Conservation (phyloP, 2,888 invertebrate genomes). For the Silvanus unidentatus region DNA sequence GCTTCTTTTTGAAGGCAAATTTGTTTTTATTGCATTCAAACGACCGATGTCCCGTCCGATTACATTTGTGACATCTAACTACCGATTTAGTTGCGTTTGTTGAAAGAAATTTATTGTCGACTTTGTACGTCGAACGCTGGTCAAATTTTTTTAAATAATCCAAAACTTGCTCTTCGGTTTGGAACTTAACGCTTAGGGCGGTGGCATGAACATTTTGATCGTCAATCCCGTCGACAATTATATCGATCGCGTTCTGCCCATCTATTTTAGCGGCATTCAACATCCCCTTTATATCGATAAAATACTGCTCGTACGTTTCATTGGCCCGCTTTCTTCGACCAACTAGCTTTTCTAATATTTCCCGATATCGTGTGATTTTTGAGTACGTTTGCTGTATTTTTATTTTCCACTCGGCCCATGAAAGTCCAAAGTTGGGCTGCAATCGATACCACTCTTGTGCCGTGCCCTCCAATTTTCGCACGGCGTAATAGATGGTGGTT, state of each 20-base stretch:
- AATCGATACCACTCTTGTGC: background rate
- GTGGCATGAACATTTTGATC: background rate
- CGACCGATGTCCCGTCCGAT: no score
- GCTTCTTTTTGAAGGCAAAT: no score
- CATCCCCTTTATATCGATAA: background rate
- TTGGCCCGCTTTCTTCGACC: background rate
- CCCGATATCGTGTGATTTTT: background rate
- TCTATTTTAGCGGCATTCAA: background rate
- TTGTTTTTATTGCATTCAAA: no score
- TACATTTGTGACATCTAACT: no score
- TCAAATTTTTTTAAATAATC: no score
- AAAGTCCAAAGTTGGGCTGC: background rate
- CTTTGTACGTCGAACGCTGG: no score
- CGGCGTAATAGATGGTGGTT: background rate
- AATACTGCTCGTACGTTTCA: background rate
- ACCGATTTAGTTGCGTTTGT: no score
- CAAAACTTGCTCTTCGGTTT: no score
- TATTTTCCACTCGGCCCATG: constrained; percentile 1
- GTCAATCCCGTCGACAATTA: background rate
- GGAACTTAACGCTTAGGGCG: background rate
- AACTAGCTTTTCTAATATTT: background rate
- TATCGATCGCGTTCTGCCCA: background rate
- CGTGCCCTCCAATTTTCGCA: background rate
- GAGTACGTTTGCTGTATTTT: background rate
- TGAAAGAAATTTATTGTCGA: no score